Evolutionary conservation across 2,797 vertebrate species (phyloP).

Genomic region (Orestias chungarensis): DNA sequence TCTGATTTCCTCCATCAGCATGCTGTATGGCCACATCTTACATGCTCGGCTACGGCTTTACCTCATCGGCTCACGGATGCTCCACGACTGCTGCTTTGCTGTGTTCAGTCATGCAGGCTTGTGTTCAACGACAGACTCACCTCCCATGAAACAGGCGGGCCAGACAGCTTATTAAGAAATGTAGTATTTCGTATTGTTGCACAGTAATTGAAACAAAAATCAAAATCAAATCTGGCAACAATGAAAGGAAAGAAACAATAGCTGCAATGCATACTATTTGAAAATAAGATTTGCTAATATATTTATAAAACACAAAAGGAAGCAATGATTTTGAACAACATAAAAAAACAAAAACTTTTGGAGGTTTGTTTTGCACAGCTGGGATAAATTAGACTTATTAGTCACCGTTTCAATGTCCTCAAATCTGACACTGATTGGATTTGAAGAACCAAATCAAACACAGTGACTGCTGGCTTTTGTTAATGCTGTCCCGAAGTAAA

Average conservation of each 20-base stretch:
- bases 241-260: background rate
- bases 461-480: too few relatives aligned
- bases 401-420: background rate
- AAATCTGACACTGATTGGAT: background rate
- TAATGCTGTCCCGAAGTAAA: too few relatives aligned
- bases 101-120: background rate
- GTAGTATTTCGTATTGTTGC: background rate
- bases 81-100: background rate
- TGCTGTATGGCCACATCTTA: background rate
- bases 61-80: background rate
- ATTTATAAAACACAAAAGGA: background rate
- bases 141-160: background rate
- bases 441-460: too few relatives aligned
- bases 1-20: slow-evolving; percentile 13
- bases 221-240: background rate
- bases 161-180: background rate
- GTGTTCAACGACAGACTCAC: background rate
- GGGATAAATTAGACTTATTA: background rate
- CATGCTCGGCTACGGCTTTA: slow-evolving; percentile 1
- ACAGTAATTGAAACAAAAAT: background rate
- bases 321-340: background rate
- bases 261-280: background rate
- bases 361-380: background rate
- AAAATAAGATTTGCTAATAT: background rate
- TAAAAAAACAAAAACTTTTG: too few relatives aligned